phyloP scores from a whole-genome alignment of 2,888 invertebrate species.

The Harpalus rubripes region DNA sequence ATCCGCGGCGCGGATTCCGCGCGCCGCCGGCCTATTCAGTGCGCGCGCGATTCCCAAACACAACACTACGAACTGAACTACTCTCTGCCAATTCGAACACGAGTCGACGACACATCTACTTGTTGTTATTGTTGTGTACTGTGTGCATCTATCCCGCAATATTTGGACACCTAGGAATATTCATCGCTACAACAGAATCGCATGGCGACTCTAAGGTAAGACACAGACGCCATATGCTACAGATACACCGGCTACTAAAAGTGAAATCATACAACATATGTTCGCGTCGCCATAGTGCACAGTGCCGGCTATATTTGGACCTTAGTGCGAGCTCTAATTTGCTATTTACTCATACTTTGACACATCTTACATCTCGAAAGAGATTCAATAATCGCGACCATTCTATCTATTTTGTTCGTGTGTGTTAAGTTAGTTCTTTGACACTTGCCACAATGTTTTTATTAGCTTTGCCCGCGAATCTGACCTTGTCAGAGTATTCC shows the following conservation, averaged over 20 bases:
- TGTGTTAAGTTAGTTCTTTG: slow-evolving; percentile 11
- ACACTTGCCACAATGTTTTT: slow-evolving; percentile 34
- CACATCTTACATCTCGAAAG: too few species aligned
- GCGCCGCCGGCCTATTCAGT: slow-evolving; percentile 70
- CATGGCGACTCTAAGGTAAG: slow-evolving; percentile 75
- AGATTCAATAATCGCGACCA: too few species aligned
- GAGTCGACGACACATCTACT: slow-evolving; percentile 7
- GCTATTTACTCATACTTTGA: background rate
- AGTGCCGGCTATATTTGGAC: slow-evolving; percentile 44
- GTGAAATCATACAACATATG: too few species aligned
- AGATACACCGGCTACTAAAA: too few species aligned
- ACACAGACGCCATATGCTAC: slow-evolving; percentile 6
- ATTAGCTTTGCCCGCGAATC: background rate
- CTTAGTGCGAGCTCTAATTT: slow-evolving; percentile 16
- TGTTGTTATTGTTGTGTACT: slow-evolving; percentile 56
- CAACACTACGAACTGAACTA: background rate
- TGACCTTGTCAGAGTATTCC: slow-evolving; percentile 13
- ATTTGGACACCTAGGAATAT: slow-evolving; percentile 22
- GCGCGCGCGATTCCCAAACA: background rate
- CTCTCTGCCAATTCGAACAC: background rate
- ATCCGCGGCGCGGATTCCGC: slow-evolving; percentile 64
- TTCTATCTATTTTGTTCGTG: too few species aligned
- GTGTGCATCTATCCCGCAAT: slow-evolving; percentile 56
- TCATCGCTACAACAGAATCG: slow-evolving; percentile 69
- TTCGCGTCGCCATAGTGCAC: slow-evolving; percentile 7